Conservation (phyloP, 2,113 vertebrate species). For the Pelusios castaneus region DNA sequence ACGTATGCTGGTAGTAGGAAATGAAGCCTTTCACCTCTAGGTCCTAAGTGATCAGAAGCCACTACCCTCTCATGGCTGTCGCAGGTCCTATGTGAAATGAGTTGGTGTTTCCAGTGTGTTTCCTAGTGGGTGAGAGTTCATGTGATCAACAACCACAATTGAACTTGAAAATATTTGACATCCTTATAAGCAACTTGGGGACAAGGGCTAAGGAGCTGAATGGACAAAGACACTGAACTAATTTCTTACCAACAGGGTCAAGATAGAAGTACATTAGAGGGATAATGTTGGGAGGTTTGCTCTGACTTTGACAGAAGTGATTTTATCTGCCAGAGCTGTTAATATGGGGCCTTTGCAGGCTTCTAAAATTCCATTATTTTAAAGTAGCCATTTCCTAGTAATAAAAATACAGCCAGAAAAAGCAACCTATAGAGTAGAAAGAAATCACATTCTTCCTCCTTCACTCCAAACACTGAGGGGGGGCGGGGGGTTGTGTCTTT, state of each 20-base stretch:
- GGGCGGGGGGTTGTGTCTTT: too few species aligned
- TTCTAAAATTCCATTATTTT: neutral
- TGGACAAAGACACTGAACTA: fast-evolving
- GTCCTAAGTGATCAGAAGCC: neutral
- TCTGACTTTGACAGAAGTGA: too few species aligned
- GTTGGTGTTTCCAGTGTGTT: neutral
- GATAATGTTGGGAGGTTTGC: neutral
- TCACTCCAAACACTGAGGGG: too few species aligned
- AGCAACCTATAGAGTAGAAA: neutral
- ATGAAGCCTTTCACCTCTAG: neutral
- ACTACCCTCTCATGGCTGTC: neutral
- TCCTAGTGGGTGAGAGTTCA: fast-evolving
- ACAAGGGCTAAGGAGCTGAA: neutral
- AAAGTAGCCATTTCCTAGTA: neutral
- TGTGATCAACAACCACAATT: neutral
- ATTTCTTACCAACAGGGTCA: neutral
- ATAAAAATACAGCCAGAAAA: neutral
- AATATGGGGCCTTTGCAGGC: neutral
- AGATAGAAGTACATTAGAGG: neutral
- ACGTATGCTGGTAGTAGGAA: too few species aligned
- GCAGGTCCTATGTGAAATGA: neutral
- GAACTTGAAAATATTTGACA: neutral
- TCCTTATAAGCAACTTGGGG: neutral
- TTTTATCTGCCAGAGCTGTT: neutral
- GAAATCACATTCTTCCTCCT: neutral